Base-by-base conservation (phyloP, 1,140 invertebrate genomes). In the Orius insidiosus region DNA sequence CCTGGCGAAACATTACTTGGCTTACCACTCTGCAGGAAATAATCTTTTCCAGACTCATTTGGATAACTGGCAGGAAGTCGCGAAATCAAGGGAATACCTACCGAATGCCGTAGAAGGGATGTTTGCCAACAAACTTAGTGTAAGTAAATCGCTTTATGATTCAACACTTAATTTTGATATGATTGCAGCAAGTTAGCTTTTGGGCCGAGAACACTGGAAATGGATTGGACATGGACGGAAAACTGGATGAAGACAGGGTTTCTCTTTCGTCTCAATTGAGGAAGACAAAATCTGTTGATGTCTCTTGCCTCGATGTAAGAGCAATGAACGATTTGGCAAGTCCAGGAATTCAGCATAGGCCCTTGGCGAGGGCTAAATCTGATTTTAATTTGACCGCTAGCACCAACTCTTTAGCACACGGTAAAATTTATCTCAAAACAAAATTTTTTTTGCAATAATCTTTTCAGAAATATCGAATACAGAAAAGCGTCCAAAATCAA, bases 1-100 rank as follows among this genome's bases (percentile, higher is more conserved):
- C 1, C 68, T 93, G 37, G 83, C 85, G n/a, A 87, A 88, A 61
- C 85, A 93, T 63, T 87, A 86, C 69, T 71, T 86, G 50, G 82
- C 80, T 47, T 88, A 87, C 65, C 84, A 93, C 63, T 71, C 72
- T 50, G 76, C 80, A 48, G 84, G 83, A 45, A 70, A 76, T 33
- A 70, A 74, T n/a, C 69, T 80, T 35, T 77, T 86, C 59, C 78
- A 83, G 63, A 73, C 75, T 52, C 80, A 83, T 54, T 68, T 89
- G 43, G 83, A 89, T 56, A 80, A 85, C 61, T 90, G 85, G 86
- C 76, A 80, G 53, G 84, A 88, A 60, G 76, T 88, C 31, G 84
- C 85, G 13, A 75, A 80, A 55, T 85, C 82, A 33, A 68, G 86
- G 54, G 86, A 92, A 65, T 77, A 74, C 57, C 69, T 89, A 35